Evolutionary conservation across 1,140 invertebrate genomes (phyloP).

Genomic region (Gonioctena quinquepunctata): DNA sequence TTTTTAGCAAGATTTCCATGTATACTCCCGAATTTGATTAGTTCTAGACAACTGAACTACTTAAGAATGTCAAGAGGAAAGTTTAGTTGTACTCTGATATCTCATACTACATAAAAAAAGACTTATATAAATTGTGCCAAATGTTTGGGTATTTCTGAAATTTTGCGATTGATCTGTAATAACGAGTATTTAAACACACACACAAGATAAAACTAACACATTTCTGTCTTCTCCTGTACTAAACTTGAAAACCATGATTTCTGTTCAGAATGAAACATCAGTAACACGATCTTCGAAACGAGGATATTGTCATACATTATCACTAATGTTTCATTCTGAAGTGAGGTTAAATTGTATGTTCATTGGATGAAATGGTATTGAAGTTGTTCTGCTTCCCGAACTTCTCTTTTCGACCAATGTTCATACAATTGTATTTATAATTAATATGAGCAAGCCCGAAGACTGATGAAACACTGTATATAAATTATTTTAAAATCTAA

Average conservation of each 20-base stretch:
- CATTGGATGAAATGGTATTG: not conserved
- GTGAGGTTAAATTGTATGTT: constrained; percentile 3
- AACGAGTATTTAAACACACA: constrained; percentile 3
- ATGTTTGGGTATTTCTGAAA: constrained; percentile 8
- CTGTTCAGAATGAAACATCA: not conserved
- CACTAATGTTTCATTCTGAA: no score
- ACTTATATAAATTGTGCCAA: constrained; percentile 16
- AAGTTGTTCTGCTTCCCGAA: not conserved
- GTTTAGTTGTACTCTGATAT: no score
- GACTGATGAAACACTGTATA: constrained; percentile 40
- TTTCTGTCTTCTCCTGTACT: constrained; percentile 21
- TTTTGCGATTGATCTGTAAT: constrained; percentile 35
- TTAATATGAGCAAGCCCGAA: constrained; percentile 29
- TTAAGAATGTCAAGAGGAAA: no score
- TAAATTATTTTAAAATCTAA: constrained; percentile 32
- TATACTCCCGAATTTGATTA: no score
- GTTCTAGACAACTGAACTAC: no score
- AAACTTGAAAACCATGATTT: not conserved
- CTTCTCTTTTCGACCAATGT: not conserved
- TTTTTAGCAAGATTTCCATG: no score
- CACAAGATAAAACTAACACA: constrained; percentile 12
- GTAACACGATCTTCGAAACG: no score
- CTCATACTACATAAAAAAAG: no score
- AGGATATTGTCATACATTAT: no score
- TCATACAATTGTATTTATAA: constrained; percentile 16